Evolutionary conservation across 2,797 vertebrate species (phyloP), one percentile per base, ranked within the genome.

Genomic region (Rhinatrema bivittatum): DNA sequence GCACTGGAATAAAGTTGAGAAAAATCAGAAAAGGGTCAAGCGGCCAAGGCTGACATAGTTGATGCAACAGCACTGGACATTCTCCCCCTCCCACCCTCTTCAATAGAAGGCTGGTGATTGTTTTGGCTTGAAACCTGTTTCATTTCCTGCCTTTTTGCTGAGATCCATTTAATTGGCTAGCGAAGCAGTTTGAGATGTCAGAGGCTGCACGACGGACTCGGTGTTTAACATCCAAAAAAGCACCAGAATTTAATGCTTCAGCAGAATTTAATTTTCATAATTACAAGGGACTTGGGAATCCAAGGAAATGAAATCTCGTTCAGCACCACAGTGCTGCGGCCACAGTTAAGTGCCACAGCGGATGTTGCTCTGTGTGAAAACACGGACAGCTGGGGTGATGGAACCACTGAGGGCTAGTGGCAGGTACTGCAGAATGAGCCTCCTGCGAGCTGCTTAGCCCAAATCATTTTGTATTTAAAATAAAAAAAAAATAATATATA

Each of bases 321-420:
- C 26, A 46, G 21, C 3, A 17, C 34, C 20, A 36, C 20, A 9
- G 14, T 2, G 2, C 12, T 6, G 7, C 7, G 5, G 4, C 12
- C 21, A 22, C 24, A 14, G 5, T 5, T 11, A 17, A 5, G n/a
- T n/a, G 4, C 11, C 21, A 22, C 25, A 14, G 5, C 6, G 13
- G 17, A 5, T 11, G 29, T 32, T 16, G 33, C 27, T 8, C 5
- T 9, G 16, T 2, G 3, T 7, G 7, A 2, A 16, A 13, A 13
- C 24, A 7, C 32, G 28, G 6, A 16, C 2, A 13, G 16, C 36
- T 9, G 26, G 25, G 3, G 11, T 9, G 12, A 3, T 5, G 14
- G 29, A 5, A 13, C 17, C 8, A 11, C 11, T 5, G 10, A 7
- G 0, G 2, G 9, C 19, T 0, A 1, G 23, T 5, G 18, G 7